Conservation (phyloP, 2,888 invertebrate species). For the Pollenia griseotomentosa region DNA sequence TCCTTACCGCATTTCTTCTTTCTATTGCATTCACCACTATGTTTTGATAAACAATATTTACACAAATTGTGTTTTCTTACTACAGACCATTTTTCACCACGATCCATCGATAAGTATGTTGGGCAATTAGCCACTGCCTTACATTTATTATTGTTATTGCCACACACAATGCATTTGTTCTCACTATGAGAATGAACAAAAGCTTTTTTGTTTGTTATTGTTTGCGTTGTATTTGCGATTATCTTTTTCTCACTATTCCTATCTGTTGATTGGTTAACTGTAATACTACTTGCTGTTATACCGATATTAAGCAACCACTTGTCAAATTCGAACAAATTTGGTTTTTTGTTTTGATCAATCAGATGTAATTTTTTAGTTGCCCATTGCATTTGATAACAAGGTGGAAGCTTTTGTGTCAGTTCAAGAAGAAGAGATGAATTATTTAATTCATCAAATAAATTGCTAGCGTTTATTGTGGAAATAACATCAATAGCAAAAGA, state of each 20-base stretch:
- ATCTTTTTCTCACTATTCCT: background rate
- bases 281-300: background rate
- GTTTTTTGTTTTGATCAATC: background rate
- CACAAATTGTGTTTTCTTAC: constrained; percentile 23
- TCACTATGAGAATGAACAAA: constrained; percentile 12
- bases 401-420: background rate
- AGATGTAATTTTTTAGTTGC: background rate
- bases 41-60: constrained; percentile 29
- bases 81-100: constrained; percentile 19
- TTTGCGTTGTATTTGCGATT: background rate
- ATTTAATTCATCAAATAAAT: background rate
- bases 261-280: background rate
- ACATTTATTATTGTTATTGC: constrained; percentile 16
- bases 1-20: constrained; percentile 7
- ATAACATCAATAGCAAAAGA: background rate
- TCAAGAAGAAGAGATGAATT: background rate
- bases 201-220: constrained; percentile 1
- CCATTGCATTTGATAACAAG: background rate
- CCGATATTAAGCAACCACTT: background rate
- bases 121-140: constrained; percentile 18
- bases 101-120: constrained; percentile 8
- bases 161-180: constrained; percentile 3
- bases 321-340: background rate
- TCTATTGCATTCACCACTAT: constrained; percentile 14
- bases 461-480: background rate